Evolutionary conservation across 2,113 vertebrate genomes (phyloP).

Genomic region (Lontra canadensis): DNA sequence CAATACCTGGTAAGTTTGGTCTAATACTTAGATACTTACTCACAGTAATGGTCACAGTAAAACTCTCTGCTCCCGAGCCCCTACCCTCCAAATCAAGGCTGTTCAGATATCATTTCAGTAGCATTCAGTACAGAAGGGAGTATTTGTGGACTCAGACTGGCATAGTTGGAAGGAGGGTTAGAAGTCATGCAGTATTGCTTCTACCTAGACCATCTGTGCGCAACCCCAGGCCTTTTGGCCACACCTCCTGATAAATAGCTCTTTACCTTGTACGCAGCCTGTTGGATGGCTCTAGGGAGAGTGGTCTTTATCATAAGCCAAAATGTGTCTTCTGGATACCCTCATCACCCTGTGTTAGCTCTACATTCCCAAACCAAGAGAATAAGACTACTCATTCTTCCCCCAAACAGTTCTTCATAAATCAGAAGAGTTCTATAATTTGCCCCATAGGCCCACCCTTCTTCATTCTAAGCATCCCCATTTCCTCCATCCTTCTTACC

Average conservation of each 20-base stretch:
- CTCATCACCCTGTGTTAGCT: not conserved
- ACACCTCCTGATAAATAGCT: not conserved
- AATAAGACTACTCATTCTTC: not conserved
- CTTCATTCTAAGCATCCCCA: not conserved
- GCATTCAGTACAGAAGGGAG: not conserved
- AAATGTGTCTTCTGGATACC: not conserved
- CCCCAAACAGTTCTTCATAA: not conserved
- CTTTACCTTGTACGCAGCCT: too few species aligned
- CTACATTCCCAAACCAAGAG: not conserved
- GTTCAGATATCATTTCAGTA: not conserved
- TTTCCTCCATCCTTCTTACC: not conserved
- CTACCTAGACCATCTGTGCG: accelerated
- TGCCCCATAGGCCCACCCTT: not conserved
- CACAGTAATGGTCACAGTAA: not conserved
- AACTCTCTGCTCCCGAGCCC: not conserved
- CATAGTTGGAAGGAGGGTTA: not conserved
- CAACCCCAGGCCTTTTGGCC: not conserved
- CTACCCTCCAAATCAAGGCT: not conserved
- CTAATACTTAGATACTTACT: not conserved
- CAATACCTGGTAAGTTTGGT: not conserved
- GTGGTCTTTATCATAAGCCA: not conserved
- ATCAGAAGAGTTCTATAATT: too few species aligned
- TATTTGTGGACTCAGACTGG: not conserved
- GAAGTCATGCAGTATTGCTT: not conserved
- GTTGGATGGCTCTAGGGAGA: not conserved